A percentile compares a stretch with the other conserved stretches of the same genome.
Conservation (phyloP, 2,888 invertebrate genomes). For the Leptinotarsa tumamoca region DNA sequence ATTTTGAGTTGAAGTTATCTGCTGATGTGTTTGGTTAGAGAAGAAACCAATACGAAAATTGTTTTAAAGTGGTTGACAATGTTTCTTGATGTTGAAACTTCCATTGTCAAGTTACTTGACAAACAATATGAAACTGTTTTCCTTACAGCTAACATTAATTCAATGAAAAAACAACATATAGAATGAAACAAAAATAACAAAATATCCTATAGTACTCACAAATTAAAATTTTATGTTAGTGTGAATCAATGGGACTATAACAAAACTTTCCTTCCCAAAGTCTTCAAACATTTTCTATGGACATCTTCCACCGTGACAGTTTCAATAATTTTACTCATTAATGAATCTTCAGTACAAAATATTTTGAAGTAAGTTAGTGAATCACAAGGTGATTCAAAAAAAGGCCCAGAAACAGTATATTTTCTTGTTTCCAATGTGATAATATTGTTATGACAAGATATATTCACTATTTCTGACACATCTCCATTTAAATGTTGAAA, state of each 20-base stretch:
- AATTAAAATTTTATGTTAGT: not conserved
- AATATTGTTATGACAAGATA: not conserved
- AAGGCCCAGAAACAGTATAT: not conserved
- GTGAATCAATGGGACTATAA: slow-evolving; percentile 1
- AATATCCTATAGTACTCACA: not conserved
- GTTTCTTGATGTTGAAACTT: too few relatives aligned
- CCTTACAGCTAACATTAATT: not conserved
- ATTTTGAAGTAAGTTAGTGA: slow-evolving; percentile 14
- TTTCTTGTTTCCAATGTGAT: slow-evolving; percentile 10
- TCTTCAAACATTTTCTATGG: slow-evolving; percentile 20
- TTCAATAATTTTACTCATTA: not conserved
- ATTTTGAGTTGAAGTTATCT: too few relatives aligned
- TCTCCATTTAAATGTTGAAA: slow-evolving; percentile 15
- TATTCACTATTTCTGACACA: slow-evolving; percentile 11
- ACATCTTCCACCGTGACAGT: not conserved
- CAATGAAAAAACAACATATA: not conserved
- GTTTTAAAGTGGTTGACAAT: too few relatives aligned
- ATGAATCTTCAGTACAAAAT: slow-evolving; percentile 5
- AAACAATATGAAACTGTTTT: too few relatives aligned
- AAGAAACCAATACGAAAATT: too few relatives aligned
- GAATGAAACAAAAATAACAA: not conserved
- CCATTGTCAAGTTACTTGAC: too few relatives aligned
- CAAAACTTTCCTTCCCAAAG: not conserved
- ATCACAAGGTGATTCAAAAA: slow-evolving; percentile 19
- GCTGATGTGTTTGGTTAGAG: too few relatives aligned